Conservation (phyloP, 2,888 invertebrate genomes). For the Drosophila monieri region DNA sequence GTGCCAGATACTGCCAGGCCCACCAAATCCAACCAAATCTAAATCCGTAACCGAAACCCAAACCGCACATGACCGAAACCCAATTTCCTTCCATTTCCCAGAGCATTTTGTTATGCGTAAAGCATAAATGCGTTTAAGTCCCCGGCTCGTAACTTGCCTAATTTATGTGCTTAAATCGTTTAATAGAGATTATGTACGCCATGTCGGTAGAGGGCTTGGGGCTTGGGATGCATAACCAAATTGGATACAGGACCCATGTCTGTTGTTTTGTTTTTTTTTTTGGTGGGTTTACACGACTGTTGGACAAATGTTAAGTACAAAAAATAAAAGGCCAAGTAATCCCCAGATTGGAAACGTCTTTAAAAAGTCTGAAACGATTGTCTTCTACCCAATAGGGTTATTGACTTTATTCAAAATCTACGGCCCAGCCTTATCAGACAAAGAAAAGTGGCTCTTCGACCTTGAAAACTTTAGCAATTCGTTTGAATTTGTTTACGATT, state of each 20-base stretch:
- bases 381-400: slow-evolving; percentile 29
- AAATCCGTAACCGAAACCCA: slow-evolving; percentile 21
- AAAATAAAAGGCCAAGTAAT: slow-evolving; percentile 32
- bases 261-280: slow-evolving; percentile 27
- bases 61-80: slow-evolving; percentile 57
- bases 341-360: slow-evolving; percentile 25
- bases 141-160: slow-evolving; percentile 64
- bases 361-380: neutral
- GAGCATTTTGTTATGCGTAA: slow-evolving; percentile 70
- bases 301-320: slow-evolving; percentile 44
- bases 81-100: slow-evolving; percentile 54
- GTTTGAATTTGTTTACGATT: slow-evolving; percentile 76
- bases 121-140: slow-evolving; percentile 65
- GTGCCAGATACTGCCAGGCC: neutral
- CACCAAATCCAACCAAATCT: neutral
- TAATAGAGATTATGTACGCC: slow-evolving; percentile 78
- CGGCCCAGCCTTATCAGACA: slow-evolving; percentile 4
- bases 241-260: slow-evolving; percentile 52
- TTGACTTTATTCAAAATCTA: slow-evolving; percentile 15
- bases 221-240: slow-evolving; percentile 67
- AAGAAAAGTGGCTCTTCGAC: slow-evolving; percentile 36
- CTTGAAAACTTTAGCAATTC: slow-evolving; percentile 63
- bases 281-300: slow-evolving; percentile 53
- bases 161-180: slow-evolving; percentile 79
- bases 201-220: slow-evolving; percentile 44